Percentiles rank a stretch among this genome's conserved stretches.
Evolutionary conservation across 2,113 vertebrate species (phyloP).

Genomic region (Hemicordylus capensis): DNA sequence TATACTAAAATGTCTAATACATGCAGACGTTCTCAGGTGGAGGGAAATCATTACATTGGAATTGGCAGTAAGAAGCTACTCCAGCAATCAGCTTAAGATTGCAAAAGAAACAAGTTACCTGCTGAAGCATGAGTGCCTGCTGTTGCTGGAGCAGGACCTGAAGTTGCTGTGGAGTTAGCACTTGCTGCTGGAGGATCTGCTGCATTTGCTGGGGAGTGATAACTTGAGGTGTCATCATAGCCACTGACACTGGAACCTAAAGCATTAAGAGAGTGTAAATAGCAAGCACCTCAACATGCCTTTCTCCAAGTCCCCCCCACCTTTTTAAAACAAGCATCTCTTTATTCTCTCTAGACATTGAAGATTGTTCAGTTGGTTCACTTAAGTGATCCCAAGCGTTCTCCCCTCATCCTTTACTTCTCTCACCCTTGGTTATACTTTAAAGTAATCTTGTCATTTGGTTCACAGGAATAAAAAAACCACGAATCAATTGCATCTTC

Average conservation of each 20-base stretch:
- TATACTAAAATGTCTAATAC: neutral
- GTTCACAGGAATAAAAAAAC: rapidly evolving
- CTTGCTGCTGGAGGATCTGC: conserved; percentile 99
- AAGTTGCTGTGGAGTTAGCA: conserved; percentile 99
- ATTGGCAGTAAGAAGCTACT: neutral
- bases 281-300: conserved; percentile 31
- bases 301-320: neutral
- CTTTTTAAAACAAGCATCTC: neutral
- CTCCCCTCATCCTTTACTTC: rapidly evolving
- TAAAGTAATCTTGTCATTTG: neutral
- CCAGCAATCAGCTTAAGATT: neutral
- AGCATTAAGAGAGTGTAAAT: conserved; percentile 40
- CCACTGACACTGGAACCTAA: conserved; percentile 98
- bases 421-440: rapidly evolving
- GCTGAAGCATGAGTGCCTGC: conserved; percentile 99
- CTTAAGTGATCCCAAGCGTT: neutral
- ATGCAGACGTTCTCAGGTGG: no score
- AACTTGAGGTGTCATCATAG: conserved; percentile 99
- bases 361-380: neutral
- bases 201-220: conserved; percentile 99
- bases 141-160: conserved; percentile 99
- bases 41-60: neutral
- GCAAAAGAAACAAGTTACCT: conserved; percentile 80
- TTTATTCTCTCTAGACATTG: neutral
- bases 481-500: neutral